Base-by-base conservation (phyloP, 2,113 vertebrate species). In the Gobiocypris rarus region DNA sequence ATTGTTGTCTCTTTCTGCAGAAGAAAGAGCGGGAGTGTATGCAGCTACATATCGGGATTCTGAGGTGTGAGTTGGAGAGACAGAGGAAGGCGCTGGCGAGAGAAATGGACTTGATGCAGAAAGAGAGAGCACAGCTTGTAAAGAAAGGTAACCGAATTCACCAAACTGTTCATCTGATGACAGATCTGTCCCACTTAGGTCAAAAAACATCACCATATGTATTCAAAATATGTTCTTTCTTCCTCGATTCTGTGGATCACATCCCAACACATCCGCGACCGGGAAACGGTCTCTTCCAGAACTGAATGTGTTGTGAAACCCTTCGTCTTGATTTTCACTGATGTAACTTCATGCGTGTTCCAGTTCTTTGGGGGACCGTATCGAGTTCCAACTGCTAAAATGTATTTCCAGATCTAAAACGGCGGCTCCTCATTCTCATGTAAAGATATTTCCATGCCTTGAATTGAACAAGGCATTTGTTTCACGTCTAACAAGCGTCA, bases 11-110 rank as follows among this genome's bases (percentile, higher is more conserved):
- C 67, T 80, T 63, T 70, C 67, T 50, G 74, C 91, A 99, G 98
- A 99, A 98, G 92, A 99, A 98, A 75, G 95, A 97, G 92, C 96
- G 94, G 34, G 97, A 99, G 91, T 97, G 97, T 91, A 96, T 98
- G 93, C 97, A 96, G 87, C 89, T 99, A 90, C 96, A 97, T 83
- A 96, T 98, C 59, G 92, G 96, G 70, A 96, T 98, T 91, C 96
- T 99, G 88, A 95, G 91, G 24, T 95, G 96, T 45, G 98, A 99
- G 82, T 91, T 99, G 90, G 95, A 97, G 92, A 94, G 97, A 85
- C 98, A 99, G 94, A 96, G 93, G 91, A 97, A 95, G 87, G 96
- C 96, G 3, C 91, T 98, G 14, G 94, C 94, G 81, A 92, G 94
- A 67, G 97, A 99, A 91, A 93, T 92, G 31, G 96, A 97, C 14